These are phyloP conservation scores for Hylomyscus alleni DNA, from an alignment of 2,797 vertebrate genomes.

Conservation along the genomic window DNA sequence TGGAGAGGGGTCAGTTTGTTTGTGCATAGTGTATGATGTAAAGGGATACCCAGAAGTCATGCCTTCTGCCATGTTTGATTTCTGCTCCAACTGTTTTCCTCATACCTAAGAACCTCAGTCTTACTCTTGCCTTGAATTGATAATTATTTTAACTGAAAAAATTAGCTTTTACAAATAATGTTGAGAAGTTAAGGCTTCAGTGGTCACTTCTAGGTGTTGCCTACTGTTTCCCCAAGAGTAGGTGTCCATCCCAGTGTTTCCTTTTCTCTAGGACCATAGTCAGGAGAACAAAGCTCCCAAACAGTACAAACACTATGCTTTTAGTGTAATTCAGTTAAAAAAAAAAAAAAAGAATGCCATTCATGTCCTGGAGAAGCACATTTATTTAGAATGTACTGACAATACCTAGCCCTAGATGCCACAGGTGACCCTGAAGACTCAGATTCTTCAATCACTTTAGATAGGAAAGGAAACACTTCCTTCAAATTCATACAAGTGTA, in stretches of 20 bases:
- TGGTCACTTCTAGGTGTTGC: conserved; percentile 52
- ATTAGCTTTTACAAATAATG: conserved; percentile 34
- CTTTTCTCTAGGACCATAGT: conserved; percentile 37
- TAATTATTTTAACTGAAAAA: conserved; percentile 68
- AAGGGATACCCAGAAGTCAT: background rate
- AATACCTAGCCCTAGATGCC: background rate
- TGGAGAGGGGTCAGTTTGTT: conserved; percentile 9
- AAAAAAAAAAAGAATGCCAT: conserved; percentile 50
- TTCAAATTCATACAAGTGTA: conserved; percentile 44
- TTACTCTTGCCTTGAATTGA: conserved; percentile 53
- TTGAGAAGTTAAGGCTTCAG: conserved; percentile 56
- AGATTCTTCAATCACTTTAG: conserved; percentile 59
- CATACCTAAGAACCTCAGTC: conserved; percentile 51
- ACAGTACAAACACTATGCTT: conserved; percentile 16
- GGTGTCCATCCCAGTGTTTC: background rate
- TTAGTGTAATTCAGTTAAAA: conserved; percentile 56
- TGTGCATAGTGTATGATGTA: conserved; percentile 27
- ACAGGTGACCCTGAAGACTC: conserved; percentile 29
- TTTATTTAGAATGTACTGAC: conserved; percentile 57
- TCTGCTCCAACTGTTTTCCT: conserved; percentile 34
- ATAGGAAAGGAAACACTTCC: conserved; percentile 47
- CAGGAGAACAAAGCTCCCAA: conserved; percentile 11
- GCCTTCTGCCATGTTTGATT: conserved; percentile 3
- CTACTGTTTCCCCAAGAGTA: background rate
- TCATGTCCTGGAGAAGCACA: conserved; percentile 41